A percentile compares a stretch with the other conserved stretches of the same genome.
Evolutionary conservation across 37 sponge, comb jelly and placozoan species (phyloP).

Genomic region (Axinella damicornis): DNA sequence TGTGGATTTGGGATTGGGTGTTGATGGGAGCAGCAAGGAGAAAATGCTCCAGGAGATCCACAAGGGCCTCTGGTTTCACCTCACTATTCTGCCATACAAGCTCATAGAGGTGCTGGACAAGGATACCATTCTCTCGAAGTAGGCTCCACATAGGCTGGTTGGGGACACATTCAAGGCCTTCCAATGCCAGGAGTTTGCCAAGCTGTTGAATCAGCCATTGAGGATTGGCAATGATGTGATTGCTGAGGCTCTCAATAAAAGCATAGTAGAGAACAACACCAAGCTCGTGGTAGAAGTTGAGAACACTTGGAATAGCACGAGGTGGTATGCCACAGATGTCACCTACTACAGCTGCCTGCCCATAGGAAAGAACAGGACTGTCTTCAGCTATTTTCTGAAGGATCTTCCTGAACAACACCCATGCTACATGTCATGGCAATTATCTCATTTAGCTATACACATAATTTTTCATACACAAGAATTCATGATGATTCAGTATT

Average conservation of each 20-base stretch:
- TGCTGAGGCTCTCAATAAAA: slow-evolving; percentile 4
- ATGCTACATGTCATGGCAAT: too few relatives aligned
- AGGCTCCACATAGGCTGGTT: too few relatives aligned
- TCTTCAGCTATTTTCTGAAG: slow-evolving; percentile 23
- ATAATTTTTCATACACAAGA: too few relatives aligned
- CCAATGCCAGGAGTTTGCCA: slow-evolving; percentile 21
- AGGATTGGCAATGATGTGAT: slow-evolving; percentile 42
- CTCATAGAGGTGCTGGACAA: slow-evolving; percentile 41
- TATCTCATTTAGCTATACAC: too few relatives aligned
- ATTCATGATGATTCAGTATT: too few relatives aligned
- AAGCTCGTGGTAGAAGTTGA: slow-evolving; percentile 66
- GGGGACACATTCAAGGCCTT: not conserved
- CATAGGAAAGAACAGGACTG: not conserved
- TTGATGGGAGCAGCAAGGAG: slow-evolving; percentile 10
- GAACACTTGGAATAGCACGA: slow-evolving; percentile 37
- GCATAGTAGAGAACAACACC: slow-evolving; percentile 52
- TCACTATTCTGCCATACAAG: slow-evolving; percentile 13
- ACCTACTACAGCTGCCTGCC: slow-evolving; percentile 18
- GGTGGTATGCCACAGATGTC: slow-evolving; percentile 13
- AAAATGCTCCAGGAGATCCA: slow-evolving; percentile 30
- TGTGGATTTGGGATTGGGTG: not conserved
- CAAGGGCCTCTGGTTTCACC: slow-evolving; percentile 15
- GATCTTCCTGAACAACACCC: slow-evolving; percentile 58
- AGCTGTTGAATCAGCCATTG: slow-evolving; percentile 52
- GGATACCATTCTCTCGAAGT: slow-evolving; percentile 38